These are phyloP conservation scores for Misgurnus anguillicaudatus DNA, from an alignment of 2,113 vertebrate genomes.

Conservation along the genomic window DNA sequence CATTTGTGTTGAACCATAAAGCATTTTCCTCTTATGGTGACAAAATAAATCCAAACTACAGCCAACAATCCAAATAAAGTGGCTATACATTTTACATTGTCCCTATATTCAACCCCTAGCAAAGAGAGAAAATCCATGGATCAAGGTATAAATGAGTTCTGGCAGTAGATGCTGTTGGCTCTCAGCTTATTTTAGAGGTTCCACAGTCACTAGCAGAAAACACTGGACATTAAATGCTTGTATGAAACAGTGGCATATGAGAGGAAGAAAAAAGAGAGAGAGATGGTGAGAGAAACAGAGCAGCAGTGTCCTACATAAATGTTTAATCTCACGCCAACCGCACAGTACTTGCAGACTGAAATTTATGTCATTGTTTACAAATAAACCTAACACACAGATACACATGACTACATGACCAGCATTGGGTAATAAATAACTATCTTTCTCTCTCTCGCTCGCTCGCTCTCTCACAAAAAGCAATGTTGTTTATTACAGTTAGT, in stretches of 20 bases:
- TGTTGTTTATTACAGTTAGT: too few species aligned
- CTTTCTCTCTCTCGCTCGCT: too few species aligned
- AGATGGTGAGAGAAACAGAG: neutral
- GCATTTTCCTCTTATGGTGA: neutral
- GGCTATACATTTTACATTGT: constrained; percentile 25
- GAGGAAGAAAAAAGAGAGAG: neutral
- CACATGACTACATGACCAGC: too few species aligned
- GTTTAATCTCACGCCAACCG: too few species aligned
- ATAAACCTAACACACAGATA: too few species aligned
- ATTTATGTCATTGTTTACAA: too few species aligned
- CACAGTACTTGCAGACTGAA: too few species aligned
- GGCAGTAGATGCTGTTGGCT: neutral
- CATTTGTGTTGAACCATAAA: constrained; percentile 1
- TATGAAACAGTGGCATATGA: neutral
- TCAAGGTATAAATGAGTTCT: constrained; percentile 3
- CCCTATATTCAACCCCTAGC: neutral
- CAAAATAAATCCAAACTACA: constrained; percentile 9
- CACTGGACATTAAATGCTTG: neutral
- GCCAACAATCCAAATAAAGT: neutral
- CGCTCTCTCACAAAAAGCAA: too few species aligned
- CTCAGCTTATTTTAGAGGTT: constrained; percentile 18
- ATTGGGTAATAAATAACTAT: too few species aligned
- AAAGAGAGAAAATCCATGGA: constrained; percentile 11
- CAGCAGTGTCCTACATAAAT: too few species aligned
- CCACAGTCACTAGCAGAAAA: neutral